Evolutionary conservation across 2,888 invertebrate genomes (phyloP), one percentile per base, ranked within the genome.

Genomic region (Lasioglossum figueresi): DNA sequence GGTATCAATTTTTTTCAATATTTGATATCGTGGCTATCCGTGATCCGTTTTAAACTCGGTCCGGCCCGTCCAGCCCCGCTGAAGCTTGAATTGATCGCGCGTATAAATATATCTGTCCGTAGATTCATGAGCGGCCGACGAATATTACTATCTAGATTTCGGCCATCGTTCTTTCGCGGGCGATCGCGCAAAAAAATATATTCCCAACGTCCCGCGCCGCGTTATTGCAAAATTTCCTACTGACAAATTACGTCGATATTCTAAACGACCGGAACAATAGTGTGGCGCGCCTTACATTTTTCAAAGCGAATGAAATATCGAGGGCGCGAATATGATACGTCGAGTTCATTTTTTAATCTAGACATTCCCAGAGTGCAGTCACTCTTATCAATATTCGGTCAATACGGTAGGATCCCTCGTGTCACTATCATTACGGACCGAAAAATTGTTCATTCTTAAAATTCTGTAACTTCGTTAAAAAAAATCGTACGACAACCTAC

Each of bases 91-190:
- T 85, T 63, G 80, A 80, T 80, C 77, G 70, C 74, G 31, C 74
- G 37, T 85, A 85, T 77, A 77, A 85, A 85, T 80, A 79, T 79
- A 84, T 79, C 34, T 73, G 63, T 27, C 83, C 37, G 68, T 70
- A 74, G 48, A 84, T 84, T 84, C 83, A 77, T 59, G 83, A 83
- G 59, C 76, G 83, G 31, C 1, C 40, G 68, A 70, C 73, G 68
- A 74, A 83, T 84, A 77, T 84, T 83, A 84, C 77, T 73, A 48
- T 83, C 68, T 48, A 83, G 73, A 84, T 83, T 77, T 10, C 14
- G 56, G 27, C 59, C 77, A 70, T 84, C 83, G 73, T 48, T 76
- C 68, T 56, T 56, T 27, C 19, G 6, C 59, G 37, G 5, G 5
- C 14, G 14, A 59, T 59, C 23, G 56, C 8, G 34, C 76, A 82